Evolutionary conservation across 2,113 vertebrate genomes (phyloP).

Genomic region (Oreocharis arfaki): DNA sequence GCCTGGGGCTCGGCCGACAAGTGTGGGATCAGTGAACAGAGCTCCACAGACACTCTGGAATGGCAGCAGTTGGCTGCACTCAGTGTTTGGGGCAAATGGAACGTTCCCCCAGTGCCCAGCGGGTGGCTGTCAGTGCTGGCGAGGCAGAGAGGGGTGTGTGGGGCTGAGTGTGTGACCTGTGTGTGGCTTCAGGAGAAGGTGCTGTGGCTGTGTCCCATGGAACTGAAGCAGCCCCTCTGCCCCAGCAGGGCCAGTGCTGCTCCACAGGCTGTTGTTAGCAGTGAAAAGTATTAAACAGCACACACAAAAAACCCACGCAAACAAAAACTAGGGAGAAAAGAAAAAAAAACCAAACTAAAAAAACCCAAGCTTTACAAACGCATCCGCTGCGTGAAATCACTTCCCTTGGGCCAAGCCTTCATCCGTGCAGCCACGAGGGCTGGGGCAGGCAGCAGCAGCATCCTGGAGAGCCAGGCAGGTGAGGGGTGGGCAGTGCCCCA

Average conservation of each 20-base stretch:
- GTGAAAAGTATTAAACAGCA: neutral
- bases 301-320: neutral
- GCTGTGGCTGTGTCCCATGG: neutral
- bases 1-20: neutral
- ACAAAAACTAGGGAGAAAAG: neutral
- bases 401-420: neutral
- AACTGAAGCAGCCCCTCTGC: neutral
- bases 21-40: neutral
- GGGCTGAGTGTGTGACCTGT: neutral
- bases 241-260: neutral
- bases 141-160: neutral
- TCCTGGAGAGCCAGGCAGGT: fast-evolving
- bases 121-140: neutral
- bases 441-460: neutral
- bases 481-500: neutral
- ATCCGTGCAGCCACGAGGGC: neutral
- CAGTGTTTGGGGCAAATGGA: neutral
- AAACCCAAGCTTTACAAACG: neutral
- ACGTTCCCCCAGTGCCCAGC: fast-evolving
- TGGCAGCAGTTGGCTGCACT: fast-evolving
- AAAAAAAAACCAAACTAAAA: neutral
- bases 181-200: neutral
- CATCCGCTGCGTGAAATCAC: neutral
- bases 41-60: neutral
- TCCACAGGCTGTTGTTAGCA: neutral